Evolutionary conservation across 2,888 invertebrate genomes (phyloP).

Genomic region (Harmothoe impar): DNA sequence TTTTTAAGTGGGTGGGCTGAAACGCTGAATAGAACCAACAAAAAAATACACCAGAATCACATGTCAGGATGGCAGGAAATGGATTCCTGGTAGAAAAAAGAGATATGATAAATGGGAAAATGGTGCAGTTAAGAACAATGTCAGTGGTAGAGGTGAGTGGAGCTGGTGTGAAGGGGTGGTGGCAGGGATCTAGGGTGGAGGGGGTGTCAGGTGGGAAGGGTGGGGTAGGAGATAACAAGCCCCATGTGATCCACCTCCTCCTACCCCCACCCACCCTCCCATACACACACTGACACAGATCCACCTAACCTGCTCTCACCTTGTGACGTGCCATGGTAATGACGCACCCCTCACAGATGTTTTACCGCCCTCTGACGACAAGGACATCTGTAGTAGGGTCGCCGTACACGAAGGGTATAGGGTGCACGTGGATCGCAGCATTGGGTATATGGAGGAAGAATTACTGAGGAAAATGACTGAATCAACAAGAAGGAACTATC

Average conservation of each 20-base stretch:
- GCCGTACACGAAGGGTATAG: no score
- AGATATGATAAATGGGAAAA: neutral
- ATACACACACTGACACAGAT: neutral
- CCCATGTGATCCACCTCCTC: neutral
- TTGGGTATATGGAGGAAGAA: no score
- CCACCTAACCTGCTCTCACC: neutral
- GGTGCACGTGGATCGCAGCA: no score
- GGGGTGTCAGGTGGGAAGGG: neutral
- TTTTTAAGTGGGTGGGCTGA: neutral
- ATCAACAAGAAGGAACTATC: no score
- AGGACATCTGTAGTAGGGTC: neutral
- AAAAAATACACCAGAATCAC: neutral
- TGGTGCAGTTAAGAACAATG: neutral
- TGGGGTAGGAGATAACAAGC: neutral
- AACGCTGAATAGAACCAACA: neutral
- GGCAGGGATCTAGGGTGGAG: neutral
- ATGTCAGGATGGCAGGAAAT: slow-evolving; percentile 25
- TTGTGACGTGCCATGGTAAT: neutral
- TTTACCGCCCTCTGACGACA: neutral
- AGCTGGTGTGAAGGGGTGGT: neutral
- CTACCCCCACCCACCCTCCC: no score
- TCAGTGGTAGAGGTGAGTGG: no score
- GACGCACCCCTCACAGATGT: slow-evolving; percentile 15
- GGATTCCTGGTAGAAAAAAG: neutral
- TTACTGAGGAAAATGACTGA: no score